A percentile compares a stretch with the other conserved stretches of the same genome.
Conservation (phyloP, 2,888 invertebrate species). For the Oxycera nigricornis region DNA sequence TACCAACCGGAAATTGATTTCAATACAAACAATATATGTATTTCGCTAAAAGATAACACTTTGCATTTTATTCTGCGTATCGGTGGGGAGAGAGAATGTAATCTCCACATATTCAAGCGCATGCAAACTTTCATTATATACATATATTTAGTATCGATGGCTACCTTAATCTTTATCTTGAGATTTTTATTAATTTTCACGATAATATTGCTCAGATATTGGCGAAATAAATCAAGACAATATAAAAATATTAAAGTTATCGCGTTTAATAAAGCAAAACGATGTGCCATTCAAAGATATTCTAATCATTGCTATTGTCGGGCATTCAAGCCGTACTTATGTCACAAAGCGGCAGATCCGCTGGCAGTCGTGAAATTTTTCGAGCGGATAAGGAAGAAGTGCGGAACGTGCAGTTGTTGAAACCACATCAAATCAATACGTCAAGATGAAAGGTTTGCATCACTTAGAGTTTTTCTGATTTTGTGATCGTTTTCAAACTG, state of each 20-base stretch:
- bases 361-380: background rate
- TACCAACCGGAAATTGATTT: no score
- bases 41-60: no score
- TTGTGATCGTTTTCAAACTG: background rate
- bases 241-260: background rate
- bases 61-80: no score
- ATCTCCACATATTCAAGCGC: no score
- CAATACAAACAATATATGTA: no score
- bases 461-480: background rate
- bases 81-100: no score
- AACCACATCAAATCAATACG: background rate
- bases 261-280: background rate
- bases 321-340: background rate
- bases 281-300: background rate
- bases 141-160: no score
- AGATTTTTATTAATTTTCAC: background rate
- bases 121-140: no score
- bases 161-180: no score
- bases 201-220: background rate
- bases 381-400: background rate
- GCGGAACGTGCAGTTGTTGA: background rate
- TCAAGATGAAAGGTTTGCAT: conserved; percentile 19
- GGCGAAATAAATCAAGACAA: conserved; percentile 6
- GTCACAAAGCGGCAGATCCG: no score
- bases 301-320: background rate